Evolutionary conservation across 2,113 vertebrate genomes (phyloP).

Genomic region (Triplophysa tibetana): DNA sequence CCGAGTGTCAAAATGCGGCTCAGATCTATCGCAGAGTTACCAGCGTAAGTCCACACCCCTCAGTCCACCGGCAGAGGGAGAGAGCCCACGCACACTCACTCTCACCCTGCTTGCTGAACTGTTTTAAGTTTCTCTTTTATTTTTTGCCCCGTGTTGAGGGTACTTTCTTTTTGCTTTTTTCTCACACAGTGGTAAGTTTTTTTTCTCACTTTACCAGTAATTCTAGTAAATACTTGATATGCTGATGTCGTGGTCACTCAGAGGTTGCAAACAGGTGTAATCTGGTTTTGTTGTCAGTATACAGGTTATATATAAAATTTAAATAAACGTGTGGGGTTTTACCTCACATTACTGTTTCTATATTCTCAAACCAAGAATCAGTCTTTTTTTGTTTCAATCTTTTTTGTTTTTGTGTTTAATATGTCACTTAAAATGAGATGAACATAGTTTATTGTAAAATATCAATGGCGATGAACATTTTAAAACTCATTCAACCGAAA

Average conservation of each 20-base stretch:
- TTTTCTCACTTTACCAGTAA: slow-evolving; percentile 33
- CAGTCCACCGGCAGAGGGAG: slow-evolving; percentile 49
- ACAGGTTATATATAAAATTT: too few species aligned
- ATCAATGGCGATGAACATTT: too few species aligned
- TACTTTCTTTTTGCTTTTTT: slow-evolving; percentile 47
- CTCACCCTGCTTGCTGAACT: slow-evolving; percentile 56
- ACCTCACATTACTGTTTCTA: too few species aligned
- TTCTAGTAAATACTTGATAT: slow-evolving; percentile 14
- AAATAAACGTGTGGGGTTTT: too few species aligned
- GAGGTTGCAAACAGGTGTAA: not conserved
- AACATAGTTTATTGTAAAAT: too few species aligned
- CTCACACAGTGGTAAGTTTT: slow-evolving; percentile 55
- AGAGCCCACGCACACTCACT: slow-evolving; percentile 56
- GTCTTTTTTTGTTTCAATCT: too few species aligned
- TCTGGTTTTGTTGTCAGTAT: too few species aligned
- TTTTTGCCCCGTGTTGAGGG: slow-evolving; percentile 47
- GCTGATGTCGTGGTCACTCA: not conserved
- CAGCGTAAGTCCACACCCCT: slow-evolving; percentile 85
- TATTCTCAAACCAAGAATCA: too few species aligned
- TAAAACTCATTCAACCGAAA: too few species aligned
- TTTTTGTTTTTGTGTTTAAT: too few species aligned
- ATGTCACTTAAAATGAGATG: too few species aligned
- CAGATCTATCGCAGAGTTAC: slow-evolving; percentile 99
- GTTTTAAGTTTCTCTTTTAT: slow-evolving; percentile 38
- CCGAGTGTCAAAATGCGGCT: slow-evolving; percentile 98